phyloP scores from a whole-genome alignment of 2,797 vertebrate species.

The Harpagifer antarcticus region DNA sequence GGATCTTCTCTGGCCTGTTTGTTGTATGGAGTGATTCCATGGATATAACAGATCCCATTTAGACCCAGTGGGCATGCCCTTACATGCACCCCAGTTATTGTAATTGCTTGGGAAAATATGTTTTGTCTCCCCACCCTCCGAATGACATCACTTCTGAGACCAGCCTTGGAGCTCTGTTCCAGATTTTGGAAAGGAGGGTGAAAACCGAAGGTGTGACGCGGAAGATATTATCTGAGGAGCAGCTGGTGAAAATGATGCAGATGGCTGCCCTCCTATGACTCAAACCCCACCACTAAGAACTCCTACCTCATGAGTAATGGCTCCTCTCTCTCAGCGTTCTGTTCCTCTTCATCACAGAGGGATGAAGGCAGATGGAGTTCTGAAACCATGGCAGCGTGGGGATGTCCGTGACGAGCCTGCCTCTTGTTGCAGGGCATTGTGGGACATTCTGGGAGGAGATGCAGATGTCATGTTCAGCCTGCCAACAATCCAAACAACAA shows the following conservation, averaged over 20 bases:
- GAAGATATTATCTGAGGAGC: slow-evolving; percentile 37
- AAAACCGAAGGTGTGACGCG: slow-evolving; percentile 58
- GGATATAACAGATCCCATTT: slow-evolving; percentile 38
- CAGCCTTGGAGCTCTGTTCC: slow-evolving; percentile 33
- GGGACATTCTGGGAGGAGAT: slow-evolving; percentile 40
- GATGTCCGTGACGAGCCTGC: background rate
- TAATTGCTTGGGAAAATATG: slow-evolving; percentile 66
- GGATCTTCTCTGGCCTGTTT: slow-evolving; percentile 17
- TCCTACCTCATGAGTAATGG: slow-evolving; percentile 9
- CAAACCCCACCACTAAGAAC: background rate
- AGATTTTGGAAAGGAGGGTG: slow-evolving; percentile 50
- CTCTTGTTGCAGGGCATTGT: background rate
- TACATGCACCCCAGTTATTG: slow-evolving; percentile 47
- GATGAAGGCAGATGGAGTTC: slow-evolving; percentile 71
- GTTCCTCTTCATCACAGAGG: slow-evolving; percentile 54
- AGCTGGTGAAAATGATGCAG: slow-evolving; percentile 44
- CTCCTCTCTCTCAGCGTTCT: slow-evolving; percentile 6
- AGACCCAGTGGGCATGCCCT: slow-evolving; percentile 43
- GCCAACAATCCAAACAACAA: slow-evolving; percentile 38
- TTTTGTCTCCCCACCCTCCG: slow-evolving; percentile 61
- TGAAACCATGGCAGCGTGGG: slow-evolving; percentile 14
- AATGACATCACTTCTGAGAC: slow-evolving; percentile 70
- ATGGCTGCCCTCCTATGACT: slow-evolving; percentile 33
- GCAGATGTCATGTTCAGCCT: slow-evolving; percentile 52
- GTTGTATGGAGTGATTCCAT: slow-evolving; percentile 21